Conservation (phyloP, 2,888 invertebrate species). For the Eurytoma adleriae region DNA sequence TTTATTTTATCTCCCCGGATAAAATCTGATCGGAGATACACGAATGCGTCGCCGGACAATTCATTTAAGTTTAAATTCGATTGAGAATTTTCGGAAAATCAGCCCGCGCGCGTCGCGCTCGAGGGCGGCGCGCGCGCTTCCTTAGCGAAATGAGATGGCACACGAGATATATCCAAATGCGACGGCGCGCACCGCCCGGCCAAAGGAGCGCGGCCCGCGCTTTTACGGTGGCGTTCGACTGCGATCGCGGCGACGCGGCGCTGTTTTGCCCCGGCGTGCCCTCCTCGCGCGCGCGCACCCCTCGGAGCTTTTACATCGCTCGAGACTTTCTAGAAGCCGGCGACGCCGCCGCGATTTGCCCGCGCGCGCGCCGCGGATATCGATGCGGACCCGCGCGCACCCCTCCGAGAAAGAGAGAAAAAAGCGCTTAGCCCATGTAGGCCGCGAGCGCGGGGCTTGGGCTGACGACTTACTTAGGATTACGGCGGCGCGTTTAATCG, state of each 20-base stretch:
- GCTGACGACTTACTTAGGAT: too few species aligned
- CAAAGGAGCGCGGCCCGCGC: conserved; percentile 42
- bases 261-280: conserved; percentile 55
- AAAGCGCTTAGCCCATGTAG: conserved; percentile 22
- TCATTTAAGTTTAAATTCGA: conserved; percentile 30
- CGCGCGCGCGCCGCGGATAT: conserved; percentile 54
- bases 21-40: conserved; percentile 7
- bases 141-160: conserved; percentile 59
- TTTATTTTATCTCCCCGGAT: conserved; percentile 4
- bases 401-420: conserved; percentile 23
- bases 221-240: conserved; percentile 60
- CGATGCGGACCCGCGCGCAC: conserved; percentile 35
- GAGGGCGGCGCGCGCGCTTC: conserved; percentile 5
- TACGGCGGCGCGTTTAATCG: too few species aligned
- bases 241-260: conserved; percentile 53
- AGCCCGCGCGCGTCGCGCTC: not conserved
- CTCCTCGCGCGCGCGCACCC: too few species aligned
- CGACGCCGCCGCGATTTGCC: too few species aligned
- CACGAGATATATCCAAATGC: conserved; percentile 58
- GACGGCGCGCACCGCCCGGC: conserved; percentile 51
- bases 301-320: conserved; percentile 56
- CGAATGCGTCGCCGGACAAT: not conserved
- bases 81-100: conserved; percentile 24
- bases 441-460: not conserved
- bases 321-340: too few species aligned